phyloP scores from a whole-genome alignment of 2,113 vertebrate genomes.

The Sander lucioperca region DNA sequence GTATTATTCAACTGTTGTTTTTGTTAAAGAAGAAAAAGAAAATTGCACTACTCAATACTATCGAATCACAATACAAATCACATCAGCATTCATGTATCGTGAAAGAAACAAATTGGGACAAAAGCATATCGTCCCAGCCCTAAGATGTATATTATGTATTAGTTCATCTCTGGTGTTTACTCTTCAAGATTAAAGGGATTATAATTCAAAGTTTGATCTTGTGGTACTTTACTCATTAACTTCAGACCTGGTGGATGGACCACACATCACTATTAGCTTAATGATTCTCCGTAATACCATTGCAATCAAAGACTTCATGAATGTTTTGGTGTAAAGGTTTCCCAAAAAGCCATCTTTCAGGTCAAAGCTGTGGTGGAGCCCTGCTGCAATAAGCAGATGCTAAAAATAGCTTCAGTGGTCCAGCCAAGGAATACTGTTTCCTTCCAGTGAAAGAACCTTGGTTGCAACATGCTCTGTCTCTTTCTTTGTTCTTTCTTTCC shows the following conservation, averaged over 20 bases:
- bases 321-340: conserved; percentile 14
- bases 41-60: no score
- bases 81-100: no score
- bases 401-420: conserved; percentile 72
- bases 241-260: background rate
- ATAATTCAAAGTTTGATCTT: background rate
- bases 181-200: background rate
- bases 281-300: background rate
- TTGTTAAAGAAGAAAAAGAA: no score
- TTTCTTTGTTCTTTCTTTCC: conserved; percentile 63
- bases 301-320: conserved; percentile 23
- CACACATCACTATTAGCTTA: conserved; percentile 2
- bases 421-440: conserved; percentile 60
- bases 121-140: no score
- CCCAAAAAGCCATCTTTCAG: conserved; percentile 48
- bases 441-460: conserved; percentile 48
- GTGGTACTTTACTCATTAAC: background rate
- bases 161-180: background rate
- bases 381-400: conserved; percentile 52
- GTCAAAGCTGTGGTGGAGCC: conserved; percentile 41
- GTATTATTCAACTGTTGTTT: no score
- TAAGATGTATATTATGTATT: background rate
- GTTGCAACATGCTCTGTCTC: conserved; percentile 41
- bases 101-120: no score
- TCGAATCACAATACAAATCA: no score